Evolutionary conservation across 2,113 vertebrate genomes (phyloP).

Genomic region (Caretta caretta): DNA sequence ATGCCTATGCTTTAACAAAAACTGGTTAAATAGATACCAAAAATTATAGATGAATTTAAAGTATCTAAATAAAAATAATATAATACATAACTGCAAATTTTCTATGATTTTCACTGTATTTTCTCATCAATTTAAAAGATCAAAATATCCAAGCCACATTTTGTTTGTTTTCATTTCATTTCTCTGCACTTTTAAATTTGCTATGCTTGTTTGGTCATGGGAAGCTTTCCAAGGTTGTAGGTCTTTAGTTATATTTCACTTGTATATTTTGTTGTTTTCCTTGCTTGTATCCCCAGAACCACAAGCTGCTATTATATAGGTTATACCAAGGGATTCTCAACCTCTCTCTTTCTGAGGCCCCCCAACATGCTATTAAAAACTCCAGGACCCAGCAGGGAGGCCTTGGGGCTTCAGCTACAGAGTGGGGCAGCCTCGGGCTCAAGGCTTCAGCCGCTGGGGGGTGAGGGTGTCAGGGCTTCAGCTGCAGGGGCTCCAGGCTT

Average conservation of each 20-base stretch:
- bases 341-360: not conserved
- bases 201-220: not conserved
- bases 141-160: not conserved
- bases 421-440: not conserved
- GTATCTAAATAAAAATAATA: not conserved
- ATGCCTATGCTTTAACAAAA: not conserved
- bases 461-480: too few species aligned
- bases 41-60: not conserved
- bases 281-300: not conserved
- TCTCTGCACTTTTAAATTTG: not conserved
- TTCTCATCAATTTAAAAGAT: not conserved
- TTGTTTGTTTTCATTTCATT: not conserved
- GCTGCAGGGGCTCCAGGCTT: too few species aligned
- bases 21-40: rapidly evolving
- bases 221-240: not conserved
- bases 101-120: not conserved
- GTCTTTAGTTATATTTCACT: not conserved
- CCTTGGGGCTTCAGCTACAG: not conserved
- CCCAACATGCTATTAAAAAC: not conserved
- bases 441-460: not conserved
- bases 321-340: not conserved
- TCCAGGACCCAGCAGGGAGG: not conserved
- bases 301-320: not conserved
- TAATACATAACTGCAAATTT: not conserved
- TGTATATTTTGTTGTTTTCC: not conserved